Evolutionary conservation across 2,113 vertebrate genomes (phyloP).

Genomic region (Pseudorectes ferrugineus): DNA sequence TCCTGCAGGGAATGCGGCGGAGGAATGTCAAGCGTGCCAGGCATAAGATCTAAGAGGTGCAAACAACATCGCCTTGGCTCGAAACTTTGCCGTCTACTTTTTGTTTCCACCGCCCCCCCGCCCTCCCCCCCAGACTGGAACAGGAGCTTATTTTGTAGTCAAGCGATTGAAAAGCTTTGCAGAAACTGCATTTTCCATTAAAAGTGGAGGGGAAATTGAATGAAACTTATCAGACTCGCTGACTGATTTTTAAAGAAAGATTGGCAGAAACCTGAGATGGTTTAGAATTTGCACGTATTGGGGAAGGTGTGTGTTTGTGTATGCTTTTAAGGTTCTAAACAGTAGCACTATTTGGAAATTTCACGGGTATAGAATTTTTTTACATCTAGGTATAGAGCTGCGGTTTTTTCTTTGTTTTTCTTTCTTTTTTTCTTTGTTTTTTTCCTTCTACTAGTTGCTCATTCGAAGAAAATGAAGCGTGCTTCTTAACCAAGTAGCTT

Average conservation of each 20-base stretch:
- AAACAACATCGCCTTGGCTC: accelerated
- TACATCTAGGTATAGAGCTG: too few relatives aligned
- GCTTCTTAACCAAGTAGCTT: not conserved
- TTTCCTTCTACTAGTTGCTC: not conserved
- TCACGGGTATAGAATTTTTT: not conserved
- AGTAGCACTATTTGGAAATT: not conserved
- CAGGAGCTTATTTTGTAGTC: not conserved
- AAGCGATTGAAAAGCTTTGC: not conserved
- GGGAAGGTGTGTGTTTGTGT: not conserved
- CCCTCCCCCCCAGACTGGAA: accelerated
- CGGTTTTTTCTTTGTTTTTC: accelerated
- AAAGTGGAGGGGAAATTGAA: not conserved
- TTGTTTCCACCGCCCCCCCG: not conserved
- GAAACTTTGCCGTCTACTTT: not conserved
- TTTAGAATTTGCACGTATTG: not conserved
- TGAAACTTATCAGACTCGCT: accelerated
- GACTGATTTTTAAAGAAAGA: not conserved
- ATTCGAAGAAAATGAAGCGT: not conserved
- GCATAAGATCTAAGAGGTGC: accelerated
- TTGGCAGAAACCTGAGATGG: not conserved
- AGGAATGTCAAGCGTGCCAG: not conserved
- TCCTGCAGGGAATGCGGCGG: accelerated
- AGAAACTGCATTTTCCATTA: not conserved
- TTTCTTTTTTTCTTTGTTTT: not conserved
- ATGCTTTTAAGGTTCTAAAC: not conserved